Conservation (phyloP, 2,888 invertebrate genomes). For the Tetheella fluctuosa region DNA sequence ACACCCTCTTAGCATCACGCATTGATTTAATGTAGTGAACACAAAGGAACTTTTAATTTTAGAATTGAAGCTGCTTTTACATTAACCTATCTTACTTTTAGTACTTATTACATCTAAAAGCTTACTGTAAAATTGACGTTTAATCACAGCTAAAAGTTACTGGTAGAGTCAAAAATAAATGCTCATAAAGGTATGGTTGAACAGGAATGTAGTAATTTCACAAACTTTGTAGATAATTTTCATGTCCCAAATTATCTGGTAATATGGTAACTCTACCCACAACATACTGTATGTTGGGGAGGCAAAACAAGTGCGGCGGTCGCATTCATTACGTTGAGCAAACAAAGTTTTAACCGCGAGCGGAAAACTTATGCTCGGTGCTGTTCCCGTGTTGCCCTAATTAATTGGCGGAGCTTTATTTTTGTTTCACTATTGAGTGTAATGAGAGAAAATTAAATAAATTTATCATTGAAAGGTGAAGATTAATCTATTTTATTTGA, state of each 20-base stretch:
- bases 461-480: neutral
- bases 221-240: no score
- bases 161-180: no score
- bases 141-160: neutral
- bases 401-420: slow-evolving; percentile 39
- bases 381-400: slow-evolving; percentile 39
- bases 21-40: neutral
- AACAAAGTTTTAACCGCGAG: slow-evolving; percentile 54
- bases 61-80: neutral
- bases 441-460: slow-evolving; percentile 16
- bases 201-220: no score
- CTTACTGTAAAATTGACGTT: neutral
- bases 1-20: neutral
- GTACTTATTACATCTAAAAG: neutral
- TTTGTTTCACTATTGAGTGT: slow-evolving; percentile 16
- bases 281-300: slow-evolving; percentile 29
- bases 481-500: neutral
- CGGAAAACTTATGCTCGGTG: slow-evolving; percentile 46
- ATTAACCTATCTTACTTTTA: neutral
- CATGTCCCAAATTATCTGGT: neutral
- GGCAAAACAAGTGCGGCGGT: slow-evolving; percentile 52
- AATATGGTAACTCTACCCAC: slow-evolving; percentile 26
- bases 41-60: neutral
- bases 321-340: slow-evolving; percentile 55
- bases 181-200: no score